phyloP scores from a whole-genome alignment of 1,140 invertebrate species.

The Caenorhabditis latens region DNA sequence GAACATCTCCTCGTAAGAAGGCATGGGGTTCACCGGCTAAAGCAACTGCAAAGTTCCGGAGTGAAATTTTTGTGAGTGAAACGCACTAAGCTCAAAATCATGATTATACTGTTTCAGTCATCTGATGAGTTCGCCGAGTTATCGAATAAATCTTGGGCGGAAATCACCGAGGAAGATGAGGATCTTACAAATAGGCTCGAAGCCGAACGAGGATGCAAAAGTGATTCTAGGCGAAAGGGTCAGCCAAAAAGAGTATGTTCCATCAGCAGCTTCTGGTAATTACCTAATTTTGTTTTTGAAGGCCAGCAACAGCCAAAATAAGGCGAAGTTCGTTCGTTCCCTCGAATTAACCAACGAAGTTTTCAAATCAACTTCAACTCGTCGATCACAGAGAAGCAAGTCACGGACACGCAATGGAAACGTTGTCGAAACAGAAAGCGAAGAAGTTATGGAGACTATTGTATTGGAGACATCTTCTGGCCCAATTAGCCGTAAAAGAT shows the following conservation, averaged over 20 bases:
- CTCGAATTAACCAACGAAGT: constrained; percentile 53
- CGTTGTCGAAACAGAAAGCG: not conserved
- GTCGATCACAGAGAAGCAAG: constrained; percentile 32
- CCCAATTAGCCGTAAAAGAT: constrained; percentile 43
- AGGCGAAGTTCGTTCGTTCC: constrained; percentile 35
- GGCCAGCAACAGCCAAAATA: constrained; percentile 13
- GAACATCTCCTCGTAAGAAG: constrained; percentile 59
- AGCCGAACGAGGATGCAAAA: constrained; percentile 29
- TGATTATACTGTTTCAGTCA: not conserved
- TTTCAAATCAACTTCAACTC: constrained; percentile 4
- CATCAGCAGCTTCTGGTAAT: not conserved
- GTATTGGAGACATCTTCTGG: constrained; percentile 20
- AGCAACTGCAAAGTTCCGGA: constrained; percentile 7
- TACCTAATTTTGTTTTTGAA: not conserved
- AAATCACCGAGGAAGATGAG: constrained; percentile 47
- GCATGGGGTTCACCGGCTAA: constrained; percentile 59
- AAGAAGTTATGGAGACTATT: not conserved
- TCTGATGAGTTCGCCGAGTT: not conserved
- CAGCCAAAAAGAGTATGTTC: constrained; percentile 51
- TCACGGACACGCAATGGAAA: constrained; percentile 22
- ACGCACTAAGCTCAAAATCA: not conserved
- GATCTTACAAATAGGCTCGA: not conserved
- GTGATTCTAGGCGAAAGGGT: constrained; percentile 45
- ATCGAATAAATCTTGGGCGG: constrained; percentile 59
- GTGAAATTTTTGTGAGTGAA: constrained; percentile 53